Evolutionary conservation across 2,888 invertebrate genomes (phyloP), one percentile per base, ranked within the genome.

Genomic region (Protophormia terraenovae): DNA sequence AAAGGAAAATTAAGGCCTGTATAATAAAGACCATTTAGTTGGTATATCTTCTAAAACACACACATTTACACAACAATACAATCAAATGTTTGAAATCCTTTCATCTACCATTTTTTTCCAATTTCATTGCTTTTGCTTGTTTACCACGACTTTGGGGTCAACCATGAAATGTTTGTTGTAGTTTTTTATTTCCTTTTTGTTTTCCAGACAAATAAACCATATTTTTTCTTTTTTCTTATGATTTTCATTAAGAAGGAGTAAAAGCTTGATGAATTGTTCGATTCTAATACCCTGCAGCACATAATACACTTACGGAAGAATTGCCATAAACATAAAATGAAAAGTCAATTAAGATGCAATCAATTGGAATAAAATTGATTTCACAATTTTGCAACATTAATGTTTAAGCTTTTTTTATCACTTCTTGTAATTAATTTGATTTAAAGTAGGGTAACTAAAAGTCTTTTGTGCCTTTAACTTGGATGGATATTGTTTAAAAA

Each of bases 211-310:
- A 27, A 27, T 14, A 35, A 58, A 2, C 14, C 29, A 29, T 35
- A 6, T 27, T 58, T 35, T 60, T 62, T 38, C 6, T 24, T 1
- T 53, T 27, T 29, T 19, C 41, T n/a, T n/a, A n/a, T n/a, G n/a
- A n/a, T n/a, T n/a, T 73, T 38, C 7, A 60, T 80, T 27, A 35
- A 53, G 45, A 19, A 16, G 19, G 10, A 29, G 27, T 58, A 29
- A 47, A 66, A 67, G n/a, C 32, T 47, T 55, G 24, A 58, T 66
- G 55, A 80, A 58, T 66, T 66, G 16, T 32, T 55, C 47, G 16
- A 16, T 24, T 16, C 8, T 58, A 53, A n/a, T 35, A 55, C 6
- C 24, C 27, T n/a, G 12, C 19, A 7, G 58, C 0, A 41, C 12
- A 38, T 55, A 58, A 38, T 27, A 16, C 29, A 72, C 45, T 14